phyloP scores from a whole-genome alignment of 2,797 vertebrate species.

The Sorex maritimensis region DNA sequence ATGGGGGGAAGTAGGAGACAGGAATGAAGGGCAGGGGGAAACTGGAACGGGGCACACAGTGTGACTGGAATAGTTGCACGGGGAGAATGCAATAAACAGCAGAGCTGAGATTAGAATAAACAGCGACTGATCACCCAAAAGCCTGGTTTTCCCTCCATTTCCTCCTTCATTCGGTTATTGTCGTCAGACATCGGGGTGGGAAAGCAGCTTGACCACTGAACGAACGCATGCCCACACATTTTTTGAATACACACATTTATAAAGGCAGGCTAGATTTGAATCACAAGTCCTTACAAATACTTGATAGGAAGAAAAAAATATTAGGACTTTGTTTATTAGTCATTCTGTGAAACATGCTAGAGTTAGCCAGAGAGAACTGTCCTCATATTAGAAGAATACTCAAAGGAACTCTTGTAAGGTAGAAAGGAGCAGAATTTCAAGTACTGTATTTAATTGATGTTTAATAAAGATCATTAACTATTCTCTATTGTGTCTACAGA shows the following conservation, averaged over 20 bases:
- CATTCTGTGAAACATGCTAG: not conserved
- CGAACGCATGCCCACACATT: too few relatives aligned
- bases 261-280: conserved; percentile 24
- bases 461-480: not conserved
- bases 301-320: not conserved
- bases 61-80: too few relatives aligned
- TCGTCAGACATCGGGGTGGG: too few relatives aligned
- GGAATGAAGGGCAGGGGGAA: too few relatives aligned
- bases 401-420: conserved; percentile 7
- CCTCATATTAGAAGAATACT: not conserved
- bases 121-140: too few relatives aligned
- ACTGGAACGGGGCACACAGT: too few relatives aligned
- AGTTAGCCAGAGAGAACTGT: not conserved
- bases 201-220: too few relatives aligned
- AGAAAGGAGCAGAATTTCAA: conserved; percentile 34
- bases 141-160: too few relatives aligned
- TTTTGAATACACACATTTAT: not conserved
- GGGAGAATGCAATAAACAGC: too few relatives aligned
- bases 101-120: too few relatives aligned
- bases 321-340: not conserved
- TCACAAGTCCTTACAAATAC: not conserved
- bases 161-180: too few relatives aligned
- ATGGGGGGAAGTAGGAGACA: too few relatives aligned
- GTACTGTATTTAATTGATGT: not conserved
- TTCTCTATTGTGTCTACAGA: not conserved